Evolutionary conservation across 1,140 invertebrate genomes (phyloP).

Genomic region (Sinella curviseta): DNA sequence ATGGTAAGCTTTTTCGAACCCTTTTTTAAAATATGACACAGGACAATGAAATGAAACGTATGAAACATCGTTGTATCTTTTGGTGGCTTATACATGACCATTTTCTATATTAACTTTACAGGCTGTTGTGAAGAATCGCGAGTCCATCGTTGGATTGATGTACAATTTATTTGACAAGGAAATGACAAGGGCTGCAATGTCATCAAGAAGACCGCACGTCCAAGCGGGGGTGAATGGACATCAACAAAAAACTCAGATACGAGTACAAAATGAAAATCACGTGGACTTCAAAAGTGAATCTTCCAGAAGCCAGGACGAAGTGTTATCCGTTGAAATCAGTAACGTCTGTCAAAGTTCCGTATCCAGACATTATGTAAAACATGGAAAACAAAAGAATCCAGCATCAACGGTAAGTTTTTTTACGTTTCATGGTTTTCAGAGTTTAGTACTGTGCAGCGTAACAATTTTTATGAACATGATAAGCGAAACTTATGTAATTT

Average conservation of each 20-base stretch:
- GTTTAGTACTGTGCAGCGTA: too few species aligned
- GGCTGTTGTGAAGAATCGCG: constrained; percentile 39
- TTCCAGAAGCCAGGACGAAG: too few species aligned
- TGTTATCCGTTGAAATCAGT: too few species aligned
- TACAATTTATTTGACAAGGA: constrained; percentile 41
- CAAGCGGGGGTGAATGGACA: neutral
- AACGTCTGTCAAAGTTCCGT: too few species aligned
- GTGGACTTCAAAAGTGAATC: too few species aligned
- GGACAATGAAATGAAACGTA: neutral
- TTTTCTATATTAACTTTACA: constrained; percentile 8
- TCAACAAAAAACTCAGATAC: neutral
- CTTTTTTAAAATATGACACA: neutral
- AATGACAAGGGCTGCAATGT: constrained; percentile 13
- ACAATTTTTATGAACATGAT: neutral
- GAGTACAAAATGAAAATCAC: neutral
- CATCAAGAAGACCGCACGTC: neutral
- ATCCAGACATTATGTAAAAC: too few species aligned
- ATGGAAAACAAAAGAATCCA: too few species aligned
- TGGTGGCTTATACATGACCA: neutral
- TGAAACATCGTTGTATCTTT: too few species aligned
- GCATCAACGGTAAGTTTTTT: too few species aligned
- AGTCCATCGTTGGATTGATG: constrained; percentile 39
- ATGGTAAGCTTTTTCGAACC: constrained; percentile 13
- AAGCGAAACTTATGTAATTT: neutral
- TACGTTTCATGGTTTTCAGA: too few species aligned